Base-by-base conservation (phyloP, 2,888 invertebrate species). In the Tetropium fuscum region DNA sequence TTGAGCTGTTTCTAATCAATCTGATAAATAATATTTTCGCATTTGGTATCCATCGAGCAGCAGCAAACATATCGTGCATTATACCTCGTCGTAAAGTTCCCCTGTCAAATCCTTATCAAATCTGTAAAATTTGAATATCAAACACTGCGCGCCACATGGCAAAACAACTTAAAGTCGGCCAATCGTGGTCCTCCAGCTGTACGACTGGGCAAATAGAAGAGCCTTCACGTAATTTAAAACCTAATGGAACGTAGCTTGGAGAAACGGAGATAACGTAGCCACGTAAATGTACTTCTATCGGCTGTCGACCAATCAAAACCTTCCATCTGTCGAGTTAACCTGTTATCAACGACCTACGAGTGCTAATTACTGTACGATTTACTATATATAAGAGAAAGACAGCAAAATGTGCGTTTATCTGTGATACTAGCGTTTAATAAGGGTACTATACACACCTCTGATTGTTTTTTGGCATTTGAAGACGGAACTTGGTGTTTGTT, bases 271-370 rank as follows among this genome's bases (percentile, higher is more conserved):
- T 68, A 44, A 4, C n/a, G 3, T 40, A 64, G 18, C 74, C 70
- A 74, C 72, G 79, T 81, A 67, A 61, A 58, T 57, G 41, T 49
- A 56, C 55, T 65, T 47, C 56, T 44, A 48, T 10, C 5, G 38
- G 6, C 34, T 48, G 18, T 58, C 57, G 53, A 70, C 82, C 82
- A 82, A 82, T 81, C 66, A 69, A 36, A 76, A 58, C 72, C 57
- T 79, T 82, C 81, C 82, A 82, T 81, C 81, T 82, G 82, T 81
- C 82, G 80, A 64, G 60, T 70, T 67, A 60, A 60, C 66, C 58
- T 57, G 47, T 57, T 61, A 63, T 51, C 62, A 65, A 55, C 64
- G 76, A 74, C 74, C 58, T 68, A 71, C 73, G 63, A 18, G 8
- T 43, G 30, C 6, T 6, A 45, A 19, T 8, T 20, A 6, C 7